Evolutionary conservation across 1,140 invertebrate species (phyloP).

Genomic region (Bombyx mandarina): DNA sequence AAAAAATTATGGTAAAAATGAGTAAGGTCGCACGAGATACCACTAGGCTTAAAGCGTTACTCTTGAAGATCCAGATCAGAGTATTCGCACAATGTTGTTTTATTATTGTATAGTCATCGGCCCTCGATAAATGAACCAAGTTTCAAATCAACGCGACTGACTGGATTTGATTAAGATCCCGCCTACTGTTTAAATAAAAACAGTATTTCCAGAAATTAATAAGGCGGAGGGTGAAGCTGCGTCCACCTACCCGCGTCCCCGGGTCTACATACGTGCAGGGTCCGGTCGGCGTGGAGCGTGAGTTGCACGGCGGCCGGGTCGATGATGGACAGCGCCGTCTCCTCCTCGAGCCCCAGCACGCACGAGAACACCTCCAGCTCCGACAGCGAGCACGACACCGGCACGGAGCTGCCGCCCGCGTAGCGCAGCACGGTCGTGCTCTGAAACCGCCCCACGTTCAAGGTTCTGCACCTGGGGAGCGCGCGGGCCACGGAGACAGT

Average conservation of each 20-base stretch:
- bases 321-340: conserved; percentile 96
- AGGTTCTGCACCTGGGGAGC: too few relatives aligned
- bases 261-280: conserved; percentile 52
- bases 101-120: neutral
- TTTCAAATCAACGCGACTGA: too few relatives aligned
- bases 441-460: conserved; percentile 41
- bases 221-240: neutral
- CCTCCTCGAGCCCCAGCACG: conserved; percentile 91
- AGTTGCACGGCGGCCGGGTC: conserved; percentile 90
- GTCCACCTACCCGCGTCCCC: neutral
- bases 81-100: neutral
- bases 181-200: too few relatives aligned
- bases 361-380: conserved; percentile 96
- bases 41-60: too few relatives aligned
- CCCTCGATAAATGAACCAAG: too few relatives aligned
- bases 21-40: too few relatives aligned
- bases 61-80: too few relatives aligned
- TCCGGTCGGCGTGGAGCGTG: conserved; percentile 58
- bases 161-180: too few relatives aligned
- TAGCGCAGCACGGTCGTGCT: conserved; percentile 91
- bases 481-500: too few relatives aligned
- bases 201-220: too few relatives aligned
- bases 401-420: conserved; percentile 80
- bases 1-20: too few relatives aligned
- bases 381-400: conserved; percentile 89